A percentile compares a stretch with the other conserved stretches of the same genome.
Conservation (phyloP, 2,113 vertebrate species). For the Sebastes fasciatus region DNA sequence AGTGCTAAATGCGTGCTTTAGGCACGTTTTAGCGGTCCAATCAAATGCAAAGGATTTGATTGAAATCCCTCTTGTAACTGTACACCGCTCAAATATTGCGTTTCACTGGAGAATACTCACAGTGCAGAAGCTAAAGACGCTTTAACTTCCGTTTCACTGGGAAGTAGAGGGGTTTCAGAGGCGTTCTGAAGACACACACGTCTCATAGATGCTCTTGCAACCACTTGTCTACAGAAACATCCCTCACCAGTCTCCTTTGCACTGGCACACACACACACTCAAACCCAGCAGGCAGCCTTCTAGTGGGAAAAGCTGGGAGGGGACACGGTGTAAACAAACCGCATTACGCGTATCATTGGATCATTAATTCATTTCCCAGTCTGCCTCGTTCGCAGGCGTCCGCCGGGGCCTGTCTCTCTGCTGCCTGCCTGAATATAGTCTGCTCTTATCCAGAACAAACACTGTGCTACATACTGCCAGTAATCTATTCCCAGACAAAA, state of each 20-base stretch:
- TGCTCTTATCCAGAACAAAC: slow-evolving; percentile 54
- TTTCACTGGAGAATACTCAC: too few relatives aligned
- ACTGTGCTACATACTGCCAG: slow-evolving; percentile 41
- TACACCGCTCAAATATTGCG: too few relatives aligned
- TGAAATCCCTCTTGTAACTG: too few relatives aligned
- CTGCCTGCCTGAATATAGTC: slow-evolving; percentile 41
- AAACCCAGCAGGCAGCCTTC: slow-evolving; percentile 28
- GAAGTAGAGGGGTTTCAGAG: neutral
- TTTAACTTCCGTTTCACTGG: too few relatives aligned
- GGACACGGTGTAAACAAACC: slow-evolving; percentile 42
- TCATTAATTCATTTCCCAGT: slow-evolving; percentile 60
- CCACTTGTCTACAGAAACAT: slow-evolving; percentile 13
- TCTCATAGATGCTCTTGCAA: neutral
- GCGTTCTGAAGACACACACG: neutral
- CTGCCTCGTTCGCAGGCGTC: slow-evolving; percentile 35
- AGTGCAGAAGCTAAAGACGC: too few relatives aligned
- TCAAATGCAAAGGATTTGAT: too few relatives aligned
- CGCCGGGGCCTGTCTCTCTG: slow-evolving; percentile 3
- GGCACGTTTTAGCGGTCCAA: too few relatives aligned
- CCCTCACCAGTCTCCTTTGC: neutral
- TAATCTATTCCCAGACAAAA: slow-evolving; percentile 61
- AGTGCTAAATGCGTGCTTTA: neutral
- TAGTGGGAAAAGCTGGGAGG: slow-evolving; percentile 38
- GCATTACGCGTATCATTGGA: slow-evolving; percentile 40
- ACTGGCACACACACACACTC: neutral